These are phyloP conservation scores for Carassius carassius DNA, from an alignment of 2,113 vertebrate genomes.

Conservation along the genomic window DNA sequence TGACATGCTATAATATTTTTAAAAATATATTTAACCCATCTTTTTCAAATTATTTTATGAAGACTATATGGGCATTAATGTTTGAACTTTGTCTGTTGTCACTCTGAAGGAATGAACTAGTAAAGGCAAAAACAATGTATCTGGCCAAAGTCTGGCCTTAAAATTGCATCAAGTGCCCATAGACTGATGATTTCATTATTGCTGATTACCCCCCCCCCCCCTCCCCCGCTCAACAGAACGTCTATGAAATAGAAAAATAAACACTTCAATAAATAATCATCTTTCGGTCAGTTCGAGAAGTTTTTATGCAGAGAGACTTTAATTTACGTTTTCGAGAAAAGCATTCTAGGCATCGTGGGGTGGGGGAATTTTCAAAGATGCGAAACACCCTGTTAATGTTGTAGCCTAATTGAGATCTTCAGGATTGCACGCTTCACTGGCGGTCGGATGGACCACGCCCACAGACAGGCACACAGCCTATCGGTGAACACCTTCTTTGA, in stretches of 20 bases:
- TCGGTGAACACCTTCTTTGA: background rate
- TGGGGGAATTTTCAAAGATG: background rate
- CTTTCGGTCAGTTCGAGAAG: background rate
- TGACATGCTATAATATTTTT: background rate
- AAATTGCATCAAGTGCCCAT: background rate
- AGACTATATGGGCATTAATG: background rate
- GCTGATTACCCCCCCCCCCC: no score
- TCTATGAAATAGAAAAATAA: slow-evolving; percentile 45
- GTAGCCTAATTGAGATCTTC: background rate
- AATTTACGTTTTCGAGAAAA: slow-evolving; percentile 69
- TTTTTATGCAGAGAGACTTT: background rate
- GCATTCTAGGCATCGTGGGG: slow-evolving; percentile 66
- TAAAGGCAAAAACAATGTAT: background rate
- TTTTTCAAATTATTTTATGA: background rate
- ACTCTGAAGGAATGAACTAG: background rate
- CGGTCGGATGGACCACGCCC: background rate
- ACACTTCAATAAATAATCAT: background rate
- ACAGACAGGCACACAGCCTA: background rate
- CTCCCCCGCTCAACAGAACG: slow-evolving; percentile 55
- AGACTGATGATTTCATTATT: background rate
- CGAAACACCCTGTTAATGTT: slow-evolving; percentile 22
- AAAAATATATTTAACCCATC: background rate
- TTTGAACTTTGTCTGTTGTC: background rate
- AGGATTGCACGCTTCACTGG: background rate
- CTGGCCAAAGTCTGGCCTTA: background rate